phyloP scores from a whole-genome alignment of 2,797 vertebrate species.

The Myotis planiceps region DNA sequence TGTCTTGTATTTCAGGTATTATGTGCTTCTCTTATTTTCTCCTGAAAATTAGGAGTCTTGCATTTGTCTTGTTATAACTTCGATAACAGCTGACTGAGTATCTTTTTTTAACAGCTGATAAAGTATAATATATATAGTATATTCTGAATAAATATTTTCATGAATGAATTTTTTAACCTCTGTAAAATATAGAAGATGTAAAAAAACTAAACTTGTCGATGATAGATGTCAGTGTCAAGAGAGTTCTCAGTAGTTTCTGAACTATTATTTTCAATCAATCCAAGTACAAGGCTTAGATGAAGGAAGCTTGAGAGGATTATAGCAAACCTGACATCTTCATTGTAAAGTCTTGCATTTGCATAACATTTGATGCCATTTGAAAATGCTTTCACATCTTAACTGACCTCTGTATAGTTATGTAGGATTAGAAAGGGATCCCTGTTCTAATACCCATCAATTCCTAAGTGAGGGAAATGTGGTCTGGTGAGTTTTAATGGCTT shows the following conservation, averaged over 20 bases:
- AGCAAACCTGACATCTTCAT: not conserved
- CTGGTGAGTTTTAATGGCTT: not conserved
- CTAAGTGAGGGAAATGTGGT: not conserved
- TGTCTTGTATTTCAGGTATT: not conserved
- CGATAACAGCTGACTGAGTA: not conserved
- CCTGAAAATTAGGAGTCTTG: not conserved
- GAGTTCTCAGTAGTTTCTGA: not conserved
- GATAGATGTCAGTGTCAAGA: slow-evolving; percentile 20
- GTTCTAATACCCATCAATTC: not conserved
- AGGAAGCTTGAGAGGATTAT: not conserved
- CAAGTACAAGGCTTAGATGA: not conserved
- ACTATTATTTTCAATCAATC: not conserved
- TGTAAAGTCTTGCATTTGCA: not conserved
- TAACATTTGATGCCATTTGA: not conserved
- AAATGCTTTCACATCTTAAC: not conserved
- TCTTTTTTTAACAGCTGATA: not conserved
- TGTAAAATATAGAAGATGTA: not conserved
- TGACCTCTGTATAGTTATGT: not conserved
- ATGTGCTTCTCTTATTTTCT: not conserved
- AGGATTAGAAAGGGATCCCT: not conserved
- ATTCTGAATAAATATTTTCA: slow-evolving; percentile 30
- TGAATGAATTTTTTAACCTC: slow-evolving; percentile 40
- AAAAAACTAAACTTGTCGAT: not conserved
- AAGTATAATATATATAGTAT: not conserved
- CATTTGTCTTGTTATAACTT: slow-evolving; percentile 6